phyloP scores from a whole-genome alignment of 2,888 invertebrate genomes.

The Sialis lutaria region DNA sequence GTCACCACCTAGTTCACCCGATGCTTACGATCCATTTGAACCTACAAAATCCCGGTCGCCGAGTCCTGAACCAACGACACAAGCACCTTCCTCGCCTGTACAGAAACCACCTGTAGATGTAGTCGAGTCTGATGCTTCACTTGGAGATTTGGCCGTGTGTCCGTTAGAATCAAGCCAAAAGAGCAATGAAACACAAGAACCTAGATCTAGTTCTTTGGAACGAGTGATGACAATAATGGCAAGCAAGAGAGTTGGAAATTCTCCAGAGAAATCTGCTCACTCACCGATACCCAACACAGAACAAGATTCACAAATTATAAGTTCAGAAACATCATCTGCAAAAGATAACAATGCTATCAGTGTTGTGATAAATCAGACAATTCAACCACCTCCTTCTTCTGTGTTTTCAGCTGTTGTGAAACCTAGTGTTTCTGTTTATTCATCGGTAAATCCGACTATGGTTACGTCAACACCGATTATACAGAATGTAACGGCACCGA shows the following conservation, averaged over 20 bases:
- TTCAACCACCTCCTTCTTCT: constrained; percentile 14
- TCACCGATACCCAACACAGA: constrained; percentile 17
- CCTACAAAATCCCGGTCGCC: constrained; percentile 68
- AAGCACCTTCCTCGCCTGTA: constrained; percentile 1
- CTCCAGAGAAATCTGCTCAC: constrained; percentile 12
- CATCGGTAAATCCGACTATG: constrained; percentile 19
- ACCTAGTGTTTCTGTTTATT: constrained; percentile 20
- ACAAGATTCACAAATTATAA: constrained; percentile 3
- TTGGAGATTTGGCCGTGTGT: constrained; percentile 8
- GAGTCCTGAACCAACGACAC: constrained; percentile 29
- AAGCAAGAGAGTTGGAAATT: constrained; percentile 16
- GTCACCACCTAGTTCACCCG: constrained; percentile 54
- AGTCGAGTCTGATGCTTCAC: constrained; percentile 6
- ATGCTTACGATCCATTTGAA: constrained; percentile 83
- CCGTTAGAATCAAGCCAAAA: constrained; percentile 30
- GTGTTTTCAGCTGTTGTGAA: constrained; percentile 16
- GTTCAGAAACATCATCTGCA: constrained; percentile 6
- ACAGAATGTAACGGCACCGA: constrained; percentile 16
- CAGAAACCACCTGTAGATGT: constrained; percentile 3
- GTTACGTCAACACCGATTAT: constrained; percentile 22
- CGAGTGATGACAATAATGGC: constrained; percentile 39
- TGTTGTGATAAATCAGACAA: constrained; percentile 15
- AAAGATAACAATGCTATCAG: constrained; percentile 14
- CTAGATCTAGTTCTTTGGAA: constrained; percentile 37
- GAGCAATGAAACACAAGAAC: constrained; percentile 26